These are phyloP conservation scores for Gonocerus acuteangulatus DNA, from an alignment of 2,888 invertebrate genomes.

Conservation along the genomic window DNA sequence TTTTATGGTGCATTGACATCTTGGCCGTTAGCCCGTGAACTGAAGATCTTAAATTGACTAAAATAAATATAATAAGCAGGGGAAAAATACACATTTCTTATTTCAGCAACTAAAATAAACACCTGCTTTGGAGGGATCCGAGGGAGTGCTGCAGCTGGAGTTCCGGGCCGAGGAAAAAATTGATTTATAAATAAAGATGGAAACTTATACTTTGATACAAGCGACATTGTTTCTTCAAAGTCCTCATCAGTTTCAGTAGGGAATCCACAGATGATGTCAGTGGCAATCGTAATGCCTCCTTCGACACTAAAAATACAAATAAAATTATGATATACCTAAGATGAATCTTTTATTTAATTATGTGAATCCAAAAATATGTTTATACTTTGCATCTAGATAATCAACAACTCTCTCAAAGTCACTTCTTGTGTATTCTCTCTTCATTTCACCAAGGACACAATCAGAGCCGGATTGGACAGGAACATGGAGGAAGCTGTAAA, in stretches of 20 bases:
- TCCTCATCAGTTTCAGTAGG: slow-evolving; percentile 89
- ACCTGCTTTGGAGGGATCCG: slow-evolving; percentile 76
- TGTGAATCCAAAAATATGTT: neutral
- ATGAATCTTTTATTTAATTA: neutral
- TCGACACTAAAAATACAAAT: slow-evolving; percentile 54
- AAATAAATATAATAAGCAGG: too few species aligned
- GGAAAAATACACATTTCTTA: too few species aligned
- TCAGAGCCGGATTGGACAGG: slow-evolving; percentile 98
- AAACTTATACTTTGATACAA: slow-evolving; percentile 81
- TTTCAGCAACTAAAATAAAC: too few species aligned
- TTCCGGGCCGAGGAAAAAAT: slow-evolving; percentile 92
- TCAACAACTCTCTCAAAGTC: slow-evolving; percentile 88
- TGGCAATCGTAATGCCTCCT: slow-evolving; percentile 86
- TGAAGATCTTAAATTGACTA: too few species aligned
- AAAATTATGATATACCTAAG: neutral
- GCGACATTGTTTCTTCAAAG: slow-evolving; percentile 75
- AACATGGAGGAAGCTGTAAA: slow-evolving; percentile 84
- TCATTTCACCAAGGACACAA: slow-evolving; percentile 88
- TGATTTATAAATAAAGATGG: slow-evolving; percentile 96
- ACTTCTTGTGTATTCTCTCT: slow-evolving; percentile 80
- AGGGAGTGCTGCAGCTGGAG: slow-evolving; percentile 85
- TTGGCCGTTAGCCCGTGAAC: too few species aligned
- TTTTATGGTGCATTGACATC: too few species aligned
- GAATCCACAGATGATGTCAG: slow-evolving; percentile 97
- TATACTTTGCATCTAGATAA: slow-evolving; percentile 62